phyloP scores from a whole-genome alignment of 2,888 invertebrate genomes.

The Yponomeuta sedellus region DNA sequence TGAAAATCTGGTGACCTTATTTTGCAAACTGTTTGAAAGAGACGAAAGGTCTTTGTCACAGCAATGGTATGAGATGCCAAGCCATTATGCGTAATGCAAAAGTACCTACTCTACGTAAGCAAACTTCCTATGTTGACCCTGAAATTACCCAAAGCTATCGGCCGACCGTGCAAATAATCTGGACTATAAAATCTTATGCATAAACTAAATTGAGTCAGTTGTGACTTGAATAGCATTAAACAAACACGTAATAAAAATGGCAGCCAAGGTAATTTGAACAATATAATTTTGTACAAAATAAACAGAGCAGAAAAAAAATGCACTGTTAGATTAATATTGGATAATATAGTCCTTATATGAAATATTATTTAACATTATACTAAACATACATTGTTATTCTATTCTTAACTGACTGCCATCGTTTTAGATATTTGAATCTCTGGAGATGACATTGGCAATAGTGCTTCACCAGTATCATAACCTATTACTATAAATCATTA shows the following conservation, averaged over 20 bases:
- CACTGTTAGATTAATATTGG: not conserved
- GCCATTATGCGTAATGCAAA: not conserved
- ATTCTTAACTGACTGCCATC: too few relatives aligned
- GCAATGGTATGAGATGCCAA: not conserved
- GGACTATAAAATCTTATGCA: constrained; percentile 41
- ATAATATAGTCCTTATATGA: too few relatives aligned
- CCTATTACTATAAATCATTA: too few relatives aligned
- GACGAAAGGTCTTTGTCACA: too few relatives aligned
- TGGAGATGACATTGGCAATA: too few relatives aligned
- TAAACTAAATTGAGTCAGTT: constrained; percentile 39
- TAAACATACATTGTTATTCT: too few relatives aligned
- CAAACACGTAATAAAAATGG: constrained; percentile 52
- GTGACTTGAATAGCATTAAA: constrained; percentile 35
- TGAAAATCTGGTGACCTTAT: too few relatives aligned
- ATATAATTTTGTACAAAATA: not conserved
- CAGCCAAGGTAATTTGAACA: constrained; percentile 60
- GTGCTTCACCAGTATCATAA: too few relatives aligned
- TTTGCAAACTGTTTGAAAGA: too few relatives aligned
- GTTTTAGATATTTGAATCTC: too few relatives aligned
- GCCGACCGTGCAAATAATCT: constrained; percentile 26
- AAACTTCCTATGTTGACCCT: constrained; percentile 48
- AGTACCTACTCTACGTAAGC: not conserved
- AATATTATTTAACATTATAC: too few relatives aligned
- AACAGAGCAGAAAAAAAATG: not conserved
- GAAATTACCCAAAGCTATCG: constrained; percentile 34